Conservation (phyloP, 2,113 vertebrate genomes). For the Xerus inauris region DNA sequence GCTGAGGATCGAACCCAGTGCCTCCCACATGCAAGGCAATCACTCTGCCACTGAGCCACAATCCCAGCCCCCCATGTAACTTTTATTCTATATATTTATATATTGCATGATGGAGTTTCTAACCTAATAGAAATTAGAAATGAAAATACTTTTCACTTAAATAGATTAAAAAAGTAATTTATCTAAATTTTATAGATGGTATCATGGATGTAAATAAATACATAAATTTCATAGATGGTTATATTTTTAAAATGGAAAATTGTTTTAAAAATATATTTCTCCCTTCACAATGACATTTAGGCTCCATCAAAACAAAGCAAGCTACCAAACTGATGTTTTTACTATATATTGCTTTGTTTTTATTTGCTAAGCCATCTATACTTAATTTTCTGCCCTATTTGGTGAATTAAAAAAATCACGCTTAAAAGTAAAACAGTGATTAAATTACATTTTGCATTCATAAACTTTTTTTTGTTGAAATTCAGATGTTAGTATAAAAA, state of each 20-base stretch:
- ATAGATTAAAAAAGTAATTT: neutral
- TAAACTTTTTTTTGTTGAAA: slow-evolving; percentile 75
- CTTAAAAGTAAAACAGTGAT: slow-evolving; percentile 70
- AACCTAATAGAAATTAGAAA: slow-evolving; percentile 37
- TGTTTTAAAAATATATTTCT: slow-evolving; percentile 30
- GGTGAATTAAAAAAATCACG: slow-evolving; percentile 68
- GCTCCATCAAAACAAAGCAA: neutral
- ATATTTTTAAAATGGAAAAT: slow-evolving; percentile 10
- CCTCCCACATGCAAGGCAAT: too few species aligned
- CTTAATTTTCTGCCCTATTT: slow-evolving; percentile 60
- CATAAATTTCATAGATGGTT: slow-evolving; percentile 4
- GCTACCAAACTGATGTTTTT: slow-evolving; percentile 28
- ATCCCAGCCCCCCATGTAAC: too few species aligned
- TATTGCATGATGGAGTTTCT: slow-evolving; percentile 50
- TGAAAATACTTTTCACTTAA: neutral
- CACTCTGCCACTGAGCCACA: too few species aligned
- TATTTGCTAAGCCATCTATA: slow-evolving; percentile 53
- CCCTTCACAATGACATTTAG: neutral
- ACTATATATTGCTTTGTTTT: slow-evolving; percentile 44
- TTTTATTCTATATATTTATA: slow-evolving; percentile 20
- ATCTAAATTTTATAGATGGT: slow-evolving; percentile 33
- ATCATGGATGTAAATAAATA: too few species aligned
- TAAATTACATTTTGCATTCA: slow-evolving; percentile 76
- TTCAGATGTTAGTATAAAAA: slow-evolving; percentile 81
- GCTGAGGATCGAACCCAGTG: too few species aligned